These are phyloP conservation scores for Mionectes olivaceus DNA, from an alignment of 2,797 vertebrate genomes.

Conservation along the genomic window DNA sequence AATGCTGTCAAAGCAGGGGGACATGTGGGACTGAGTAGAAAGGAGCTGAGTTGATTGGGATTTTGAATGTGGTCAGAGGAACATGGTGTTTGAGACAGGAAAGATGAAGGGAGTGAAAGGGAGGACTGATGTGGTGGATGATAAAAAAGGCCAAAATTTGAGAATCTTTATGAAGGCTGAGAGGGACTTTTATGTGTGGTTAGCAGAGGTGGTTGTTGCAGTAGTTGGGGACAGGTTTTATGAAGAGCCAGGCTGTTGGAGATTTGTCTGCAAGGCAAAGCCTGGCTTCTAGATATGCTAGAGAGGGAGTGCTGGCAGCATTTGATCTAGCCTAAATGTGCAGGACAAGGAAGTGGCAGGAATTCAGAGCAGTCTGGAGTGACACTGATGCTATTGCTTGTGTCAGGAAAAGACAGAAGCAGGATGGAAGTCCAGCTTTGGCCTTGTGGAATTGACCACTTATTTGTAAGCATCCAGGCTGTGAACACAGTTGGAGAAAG, in stretches of 20 bases:
- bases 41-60: neutral
- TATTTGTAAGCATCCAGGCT: neutral
- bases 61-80: neutral
- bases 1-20: neutral
- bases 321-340: neutral
- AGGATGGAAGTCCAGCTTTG: neutral
- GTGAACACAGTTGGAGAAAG: neutral
- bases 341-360: neutral
- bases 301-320: neutral
- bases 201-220: neutral
- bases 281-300: neutral
- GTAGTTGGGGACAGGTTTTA: neutral
- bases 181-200: accelerated
- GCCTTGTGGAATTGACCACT: neutral
- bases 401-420: neutral
- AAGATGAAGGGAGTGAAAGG: neutral
- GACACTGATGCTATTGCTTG: neutral
- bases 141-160: accelerated
- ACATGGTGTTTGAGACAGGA: neutral
- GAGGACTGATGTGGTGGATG: neutral
- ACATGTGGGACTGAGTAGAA: neutral
- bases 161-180: neutral
- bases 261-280: neutral
- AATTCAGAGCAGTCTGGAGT: neutral
- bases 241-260: neutral